Percentiles rank a stretch among this genome's conserved stretches.
Conservation (phyloP, 2,797 vertebrate genomes). For the Sebastes steindachneri region DNA sequence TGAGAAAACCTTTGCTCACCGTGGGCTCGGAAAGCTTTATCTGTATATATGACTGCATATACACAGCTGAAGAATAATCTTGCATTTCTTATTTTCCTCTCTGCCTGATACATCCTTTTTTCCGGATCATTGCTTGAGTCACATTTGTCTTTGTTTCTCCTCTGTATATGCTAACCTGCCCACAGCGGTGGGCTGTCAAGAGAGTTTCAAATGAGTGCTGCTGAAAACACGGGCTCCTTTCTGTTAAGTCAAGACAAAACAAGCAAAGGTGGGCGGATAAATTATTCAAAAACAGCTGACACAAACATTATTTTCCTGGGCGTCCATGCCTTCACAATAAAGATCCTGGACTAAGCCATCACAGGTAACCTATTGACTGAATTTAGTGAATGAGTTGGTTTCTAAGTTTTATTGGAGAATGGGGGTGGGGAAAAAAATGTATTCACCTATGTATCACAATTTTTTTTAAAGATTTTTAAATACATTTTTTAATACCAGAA, state of each 20-base stretch:
- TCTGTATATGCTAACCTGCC: constrained; percentile 38
- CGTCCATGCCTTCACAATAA: constrained; percentile 4
- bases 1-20: constrained; percentile 6
- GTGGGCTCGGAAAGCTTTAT: not conserved
- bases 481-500: too few species aligned
- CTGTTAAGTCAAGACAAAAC: constrained; percentile 41
- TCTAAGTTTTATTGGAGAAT: not conserved
- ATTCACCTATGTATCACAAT: too few species aligned
- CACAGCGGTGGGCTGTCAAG: constrained; percentile 38
- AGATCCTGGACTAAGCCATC: not conserved
- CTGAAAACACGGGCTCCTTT: constrained; percentile 24
- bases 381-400: not conserved
- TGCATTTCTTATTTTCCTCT: constrained; percentile 15
- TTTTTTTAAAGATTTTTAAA: too few species aligned
- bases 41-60: not conserved
- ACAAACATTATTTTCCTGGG: constrained; percentile 9
- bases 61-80: constrained; percentile 1
- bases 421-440: too few species aligned
- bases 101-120: constrained; percentile 12
- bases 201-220: constrained; percentile 38
- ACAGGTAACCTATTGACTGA: not conserved
- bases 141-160: constrained; percentile 36
- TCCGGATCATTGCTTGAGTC: constrained; percentile 24
- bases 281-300: constrained; percentile 25
- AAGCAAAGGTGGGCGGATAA: constrained; percentile 19